Evolutionary conservation across 2,797 vertebrate species (phyloP), one percentile per base, ranked within the genome.

Genomic region (Sphenopsis melanotis): DNA sequence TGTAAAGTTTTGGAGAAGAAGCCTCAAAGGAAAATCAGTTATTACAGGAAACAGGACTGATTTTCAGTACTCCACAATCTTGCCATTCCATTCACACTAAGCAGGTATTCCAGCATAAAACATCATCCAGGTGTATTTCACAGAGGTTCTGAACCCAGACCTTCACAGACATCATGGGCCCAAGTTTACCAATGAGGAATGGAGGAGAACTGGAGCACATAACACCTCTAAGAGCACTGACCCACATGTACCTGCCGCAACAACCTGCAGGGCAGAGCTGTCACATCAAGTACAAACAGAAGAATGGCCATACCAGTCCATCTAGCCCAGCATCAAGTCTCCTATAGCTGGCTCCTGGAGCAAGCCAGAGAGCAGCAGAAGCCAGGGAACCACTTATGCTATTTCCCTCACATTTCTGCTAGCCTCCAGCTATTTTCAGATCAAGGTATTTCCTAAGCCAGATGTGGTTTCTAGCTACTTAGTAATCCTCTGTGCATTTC

Each of bases 401-500:
- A 56, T 89, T 93, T 91, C 80, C 88, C 90, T 90, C 63, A 77
- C 61, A 69, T 53, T 96, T 87, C 74, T 92, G 59, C 63, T 95
- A 96, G 80, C 94, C 88, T 94, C 86, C 70, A 92, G 94, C 92
- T 96, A 81, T 86, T 87, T 95, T 93, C 91, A 91, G 74, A 95
- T 95, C 77, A 90, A 96, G 77, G 83, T 79, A 89, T 83, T 95
- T 94, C 90, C 83, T 72, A 88, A 93, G 85, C 69, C 81, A 95
- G 76, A 88, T 82, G 77, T 82, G 80, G 94, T 88, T 96, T 95
- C 83, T 79, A 84, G 29, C 55, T 91, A 76, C 81, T 66, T 69
- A 84, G 39, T 82, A 94, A 90, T 88, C 74, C 77, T 92, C 63
- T 3, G 1, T 76, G 50, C 19, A 23, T 83, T 90, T 91, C 92